Percentiles rank a stretch among this genome's conserved stretches.
These are phyloP conservation scores for Sisor rabdophorus DNA, from an alignment of 2,113 vertebrate species.

Conservation along the genomic window DNA sequence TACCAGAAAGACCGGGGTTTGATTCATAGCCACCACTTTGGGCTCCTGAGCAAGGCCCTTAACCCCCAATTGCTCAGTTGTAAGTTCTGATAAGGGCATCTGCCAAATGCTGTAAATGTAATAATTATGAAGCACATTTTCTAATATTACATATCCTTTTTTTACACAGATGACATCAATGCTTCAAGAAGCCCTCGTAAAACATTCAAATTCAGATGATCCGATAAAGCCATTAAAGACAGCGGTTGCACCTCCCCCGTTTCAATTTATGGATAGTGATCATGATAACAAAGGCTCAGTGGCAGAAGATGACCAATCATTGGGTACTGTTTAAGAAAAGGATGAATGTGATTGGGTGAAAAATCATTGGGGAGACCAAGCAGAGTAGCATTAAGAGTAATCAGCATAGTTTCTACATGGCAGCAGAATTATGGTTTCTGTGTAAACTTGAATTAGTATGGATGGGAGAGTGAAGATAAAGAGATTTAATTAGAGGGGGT, in stretches of 20 bases:
- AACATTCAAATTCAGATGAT: conserved; percentile 56
- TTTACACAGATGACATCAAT: conserved; percentile 55
- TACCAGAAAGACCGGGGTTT: too few relatives aligned
- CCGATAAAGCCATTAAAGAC: conserved; percentile 46
- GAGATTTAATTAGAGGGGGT: conserved; percentile 61
- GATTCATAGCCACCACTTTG: too few relatives aligned
- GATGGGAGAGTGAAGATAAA: conserved; percentile 55
- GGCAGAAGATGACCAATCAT: conserved; percentile 56
- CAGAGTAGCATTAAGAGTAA: conserved; percentile 46
- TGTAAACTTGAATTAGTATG: conserved; percentile 13
- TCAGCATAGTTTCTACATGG: conserved; percentile 52
- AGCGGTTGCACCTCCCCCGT: conserved; percentile 61
- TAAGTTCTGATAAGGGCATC: too few relatives aligned
- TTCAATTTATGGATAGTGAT: conserved; percentile 66
- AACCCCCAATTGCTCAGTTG: too few relatives aligned
- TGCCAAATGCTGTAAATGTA: too few relatives aligned
- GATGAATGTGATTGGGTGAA: conserved; percentile 74
- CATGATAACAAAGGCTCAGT: conserved; percentile 53
- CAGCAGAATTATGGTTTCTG: conserved; percentile 28
- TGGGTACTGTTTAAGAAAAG: conserved; percentile 68
- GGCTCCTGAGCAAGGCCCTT: too few relatives aligned
- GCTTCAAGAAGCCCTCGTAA: conserved; percentile 50
- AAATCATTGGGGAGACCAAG: conserved; percentile 62
- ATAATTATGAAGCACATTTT: neutral
- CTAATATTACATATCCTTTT: neutral